phyloP scores from a whole-genome alignment of 2,797 vertebrate species.

The Aselliscus stoliczkanus region DNA sequence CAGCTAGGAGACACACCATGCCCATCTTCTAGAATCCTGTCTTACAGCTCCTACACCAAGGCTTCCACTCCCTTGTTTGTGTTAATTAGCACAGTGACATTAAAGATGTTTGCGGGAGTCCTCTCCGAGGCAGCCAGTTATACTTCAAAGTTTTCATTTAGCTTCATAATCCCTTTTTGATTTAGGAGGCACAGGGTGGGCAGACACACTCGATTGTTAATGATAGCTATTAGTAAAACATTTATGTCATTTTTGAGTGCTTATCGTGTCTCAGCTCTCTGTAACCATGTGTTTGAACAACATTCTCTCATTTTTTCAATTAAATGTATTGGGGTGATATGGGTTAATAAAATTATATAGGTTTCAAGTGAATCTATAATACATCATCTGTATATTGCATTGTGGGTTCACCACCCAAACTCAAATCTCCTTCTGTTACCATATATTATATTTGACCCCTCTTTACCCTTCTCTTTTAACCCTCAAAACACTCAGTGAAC shows the following conservation, averaged over 20 bases:
- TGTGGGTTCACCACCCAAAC: too few relatives aligned
- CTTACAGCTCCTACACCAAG: not conserved
- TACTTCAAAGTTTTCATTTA: not conserved
- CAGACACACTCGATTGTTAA: not conserved
- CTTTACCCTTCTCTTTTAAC: not conserved
- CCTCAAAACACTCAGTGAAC: not conserved
- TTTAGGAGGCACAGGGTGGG: rapidly evolving
- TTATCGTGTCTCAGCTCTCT: not conserved
- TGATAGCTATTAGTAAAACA: not conserved
- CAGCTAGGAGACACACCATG: too few relatives aligned
- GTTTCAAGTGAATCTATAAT: too few relatives aligned
- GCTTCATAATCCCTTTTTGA: too few relatives aligned
- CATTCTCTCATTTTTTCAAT: not conserved
- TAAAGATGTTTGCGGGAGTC: not conserved
- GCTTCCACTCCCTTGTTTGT: too few relatives aligned
- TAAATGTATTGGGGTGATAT: too few relatives aligned
- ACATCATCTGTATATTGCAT: too few relatives aligned
- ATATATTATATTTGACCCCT: too few relatives aligned
- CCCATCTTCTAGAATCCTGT: not conserved
- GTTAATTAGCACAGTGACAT: not conserved
- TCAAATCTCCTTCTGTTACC: too few relatives aligned
- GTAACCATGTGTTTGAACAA: not conserved
- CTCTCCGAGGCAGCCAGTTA: not conserved
- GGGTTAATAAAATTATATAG: too few relatives aligned
- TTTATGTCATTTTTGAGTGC: not conserved